Conservation (phyloP, 2,113 vertebrate genomes). For the Heteronetta atricapilla region DNA sequence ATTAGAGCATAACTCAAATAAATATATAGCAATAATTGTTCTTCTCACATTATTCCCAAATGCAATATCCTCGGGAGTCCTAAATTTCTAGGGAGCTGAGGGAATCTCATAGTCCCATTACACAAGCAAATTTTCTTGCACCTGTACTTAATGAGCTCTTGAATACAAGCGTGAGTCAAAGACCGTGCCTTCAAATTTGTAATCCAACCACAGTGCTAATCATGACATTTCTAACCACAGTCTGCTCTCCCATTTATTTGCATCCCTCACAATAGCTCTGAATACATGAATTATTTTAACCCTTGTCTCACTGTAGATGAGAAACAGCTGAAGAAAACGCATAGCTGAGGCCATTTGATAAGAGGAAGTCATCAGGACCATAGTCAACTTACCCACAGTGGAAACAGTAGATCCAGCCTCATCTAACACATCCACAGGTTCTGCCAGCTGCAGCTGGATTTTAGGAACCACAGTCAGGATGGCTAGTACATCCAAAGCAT, state of each 20-base stretch:
- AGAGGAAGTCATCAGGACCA: neutral
- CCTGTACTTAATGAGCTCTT: neutral
- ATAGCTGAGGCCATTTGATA: neutral
- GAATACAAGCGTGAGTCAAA: neutral
- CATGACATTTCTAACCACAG: neutral
- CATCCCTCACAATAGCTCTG: neutral
- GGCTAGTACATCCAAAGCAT: constrained; percentile 94
- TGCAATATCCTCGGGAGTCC: neutral
- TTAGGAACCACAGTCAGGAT: constrained; percentile 98
- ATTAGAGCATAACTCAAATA: neutral
- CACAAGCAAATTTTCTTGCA: neutral
- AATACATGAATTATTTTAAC: neutral
- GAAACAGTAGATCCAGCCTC: constrained; percentile 92
- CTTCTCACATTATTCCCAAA: neutral
- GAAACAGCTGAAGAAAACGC: neutral
- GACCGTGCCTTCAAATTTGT: neutral
- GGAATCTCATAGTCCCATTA: neutral
- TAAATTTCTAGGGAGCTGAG: neutral
- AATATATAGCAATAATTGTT: neutral
- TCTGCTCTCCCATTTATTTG: neutral
- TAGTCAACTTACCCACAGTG: constrained; percentile 88
- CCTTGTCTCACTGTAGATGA: neutral
- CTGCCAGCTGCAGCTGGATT: constrained; percentile 92
- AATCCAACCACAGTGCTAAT: neutral
- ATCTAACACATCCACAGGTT: constrained; percentile 92